A percentile compares a stretch with the other conserved stretches of the same genome.
Evolutionary conservation across 1,140 invertebrate genomes (phyloP).

Genomic region (Psix sp.): DNA sequence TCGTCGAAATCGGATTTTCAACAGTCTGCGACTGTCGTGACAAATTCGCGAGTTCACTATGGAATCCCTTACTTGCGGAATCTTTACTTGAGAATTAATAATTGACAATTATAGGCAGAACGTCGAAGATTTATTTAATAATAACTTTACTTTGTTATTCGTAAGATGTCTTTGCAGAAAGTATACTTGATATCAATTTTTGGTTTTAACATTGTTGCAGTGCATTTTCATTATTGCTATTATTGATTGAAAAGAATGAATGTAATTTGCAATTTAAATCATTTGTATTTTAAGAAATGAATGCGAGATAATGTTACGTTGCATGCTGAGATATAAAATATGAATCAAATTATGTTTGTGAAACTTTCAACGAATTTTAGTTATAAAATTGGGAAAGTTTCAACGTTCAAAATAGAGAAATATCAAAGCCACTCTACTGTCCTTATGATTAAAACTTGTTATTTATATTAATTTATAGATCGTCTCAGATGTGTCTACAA

Average conservation of each 20-base stretch:
- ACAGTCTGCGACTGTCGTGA: conserved; percentile 41
- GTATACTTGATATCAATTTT: too few relatives aligned
- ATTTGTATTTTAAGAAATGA: too few relatives aligned
- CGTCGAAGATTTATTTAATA: conserved; percentile 31
- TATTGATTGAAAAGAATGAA: too few relatives aligned
- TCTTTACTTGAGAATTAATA: conserved; percentile 40
- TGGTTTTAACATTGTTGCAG: too few relatives aligned
- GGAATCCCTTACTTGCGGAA: conserved; percentile 18
- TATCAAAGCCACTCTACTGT: neutral
- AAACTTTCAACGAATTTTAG: too few relatives aligned
- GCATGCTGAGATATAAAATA: too few relatives aligned
- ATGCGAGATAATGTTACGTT: too few relatives aligned
- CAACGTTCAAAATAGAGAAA: conserved; percentile 5
- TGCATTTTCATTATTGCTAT: too few relatives aligned
- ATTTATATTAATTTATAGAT: conserved; percentile 8
- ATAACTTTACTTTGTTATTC: conserved; percentile 27
- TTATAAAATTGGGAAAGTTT: too few relatives aligned
- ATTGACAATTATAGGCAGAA: conserved; percentile 40
- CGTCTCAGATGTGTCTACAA: conserved; percentile 29
- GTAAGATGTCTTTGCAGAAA: too few relatives aligned
- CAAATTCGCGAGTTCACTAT: conserved; percentile 34
- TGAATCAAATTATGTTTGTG: too few relatives aligned
- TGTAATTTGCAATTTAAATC: too few relatives aligned
- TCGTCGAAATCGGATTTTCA: conserved; percentile 54
- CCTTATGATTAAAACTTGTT: conserved; percentile 8